Percentiles rank a stretch among this genome's conserved stretches.
Conservation (phyloP, 2,888 invertebrate genomes). For the Norana najaformis region DNA sequence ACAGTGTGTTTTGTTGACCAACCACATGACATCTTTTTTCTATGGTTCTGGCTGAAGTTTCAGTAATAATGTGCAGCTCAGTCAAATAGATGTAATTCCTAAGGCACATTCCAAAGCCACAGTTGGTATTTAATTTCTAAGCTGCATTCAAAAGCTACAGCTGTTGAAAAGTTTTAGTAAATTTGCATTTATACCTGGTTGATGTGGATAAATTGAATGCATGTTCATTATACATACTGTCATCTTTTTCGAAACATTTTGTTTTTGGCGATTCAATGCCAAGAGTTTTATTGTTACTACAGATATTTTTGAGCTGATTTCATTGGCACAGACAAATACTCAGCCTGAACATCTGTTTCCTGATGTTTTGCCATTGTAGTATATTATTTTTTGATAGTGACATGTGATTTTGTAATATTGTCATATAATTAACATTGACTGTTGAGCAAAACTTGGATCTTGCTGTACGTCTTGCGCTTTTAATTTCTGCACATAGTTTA, state of each 20-base stretch:
- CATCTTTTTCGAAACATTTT: too few relatives aligned
- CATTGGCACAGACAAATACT: not conserved
- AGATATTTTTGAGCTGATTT: not conserved
- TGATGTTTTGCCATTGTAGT: not conserved
- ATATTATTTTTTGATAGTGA: not conserved
- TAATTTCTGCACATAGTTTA: not conserved
- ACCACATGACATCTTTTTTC: not conserved
- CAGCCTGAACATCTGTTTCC: not conserved
- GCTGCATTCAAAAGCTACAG: not conserved
- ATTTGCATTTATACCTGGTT: not conserved
- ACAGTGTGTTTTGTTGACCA: not conserved
- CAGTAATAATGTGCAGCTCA: not conserved
- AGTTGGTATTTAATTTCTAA: too few relatives aligned
- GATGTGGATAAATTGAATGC: not conserved
- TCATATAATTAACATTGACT: not conserved
- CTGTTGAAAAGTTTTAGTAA: not conserved
- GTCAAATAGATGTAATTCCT: not conserved
- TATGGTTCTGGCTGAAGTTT: constrained; percentile 13
- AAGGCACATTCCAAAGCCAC: not conserved
- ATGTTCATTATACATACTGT: not conserved
- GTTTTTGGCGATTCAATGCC: not conserved
- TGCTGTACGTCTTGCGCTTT: not conserved
- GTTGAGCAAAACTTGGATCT: not conserved
- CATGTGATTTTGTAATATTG: not conserved
- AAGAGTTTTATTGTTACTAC: not conserved